These are phyloP conservation scores for Xiphophorus birchmanni DNA, from an alignment of 2,797 vertebrate species.

Conservation along the genomic window DNA sequence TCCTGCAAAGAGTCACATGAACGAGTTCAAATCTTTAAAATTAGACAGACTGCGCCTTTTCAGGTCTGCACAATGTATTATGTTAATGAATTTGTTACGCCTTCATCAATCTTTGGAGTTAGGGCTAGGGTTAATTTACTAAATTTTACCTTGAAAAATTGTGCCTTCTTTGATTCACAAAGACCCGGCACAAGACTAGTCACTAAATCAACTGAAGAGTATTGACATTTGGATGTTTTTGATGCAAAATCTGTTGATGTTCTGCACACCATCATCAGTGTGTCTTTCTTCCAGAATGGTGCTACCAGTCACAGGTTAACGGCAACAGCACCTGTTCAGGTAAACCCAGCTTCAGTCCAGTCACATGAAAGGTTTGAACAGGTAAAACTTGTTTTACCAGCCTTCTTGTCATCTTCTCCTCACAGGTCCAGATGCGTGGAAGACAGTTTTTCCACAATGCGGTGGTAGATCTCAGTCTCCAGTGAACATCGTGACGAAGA, in stretches of 20 bases:
- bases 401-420: background rate
- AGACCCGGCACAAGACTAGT: background rate
- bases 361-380: background rate
- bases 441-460: constrained; percentile 26
- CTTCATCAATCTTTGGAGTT: background rate
- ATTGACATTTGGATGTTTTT: background rate
- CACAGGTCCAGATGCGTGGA: constrained; percentile 81
- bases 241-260: background rate
- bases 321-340: constrained; percentile 64
- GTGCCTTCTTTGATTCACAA: background rate
- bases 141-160: background rate
- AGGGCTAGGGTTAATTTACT: background rate
- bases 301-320: constrained; percentile 64
- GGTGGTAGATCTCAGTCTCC: constrained; percentile 80
- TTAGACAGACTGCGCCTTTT: background rate
- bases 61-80: background rate
- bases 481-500: constrained; percentile 82
- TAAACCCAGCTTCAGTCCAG: constrained; percentile 29
- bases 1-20: background rate
- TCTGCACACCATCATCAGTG: background rate
- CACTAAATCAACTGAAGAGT: background rate
- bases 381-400: background rate
- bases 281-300: constrained; percentile 58
- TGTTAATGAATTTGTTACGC: background rate
- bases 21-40: background rate